Conservation (phyloP, 2,888 invertebrate species). For the Platycheirus albimanus region DNA sequence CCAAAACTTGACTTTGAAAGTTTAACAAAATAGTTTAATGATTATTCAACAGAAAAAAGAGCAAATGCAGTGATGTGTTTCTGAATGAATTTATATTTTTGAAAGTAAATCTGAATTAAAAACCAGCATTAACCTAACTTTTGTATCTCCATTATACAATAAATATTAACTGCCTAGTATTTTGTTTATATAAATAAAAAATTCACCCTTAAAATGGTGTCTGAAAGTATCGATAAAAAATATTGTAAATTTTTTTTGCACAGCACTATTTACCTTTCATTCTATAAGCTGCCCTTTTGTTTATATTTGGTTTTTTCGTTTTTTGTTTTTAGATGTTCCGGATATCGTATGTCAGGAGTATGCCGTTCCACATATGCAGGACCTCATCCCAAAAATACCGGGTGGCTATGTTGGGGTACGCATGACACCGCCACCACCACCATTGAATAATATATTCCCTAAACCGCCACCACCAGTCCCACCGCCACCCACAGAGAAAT, state of each 20-base stretch:
- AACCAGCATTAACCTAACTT: too few relatives aligned
- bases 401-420: slow-evolving; percentile 77
- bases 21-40: too few relatives aligned
- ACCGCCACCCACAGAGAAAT: slow-evolving; percentile 87
- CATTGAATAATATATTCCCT: slow-evolving; percentile 84
- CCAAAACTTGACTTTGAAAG: too few relatives aligned
- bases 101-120: too few relatives aligned
- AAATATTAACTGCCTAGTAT: too few relatives aligned
- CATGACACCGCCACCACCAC: slow-evolving; percentile 80
- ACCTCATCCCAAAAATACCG: slow-evolving; percentile 80
- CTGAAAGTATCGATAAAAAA: too few relatives aligned
- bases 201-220: too few relatives aligned
- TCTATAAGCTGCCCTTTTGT: slow-evolving; percentile 26
- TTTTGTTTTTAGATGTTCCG: slow-evolving; percentile 83
- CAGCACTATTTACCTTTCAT: not conserved
- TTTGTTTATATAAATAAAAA: too few relatives aligned
- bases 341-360: slow-evolving; percentile 86
- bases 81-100: too few relatives aligned
- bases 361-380: slow-evolving; percentile 86
- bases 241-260: not conserved
- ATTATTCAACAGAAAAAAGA: too few relatives aligned
- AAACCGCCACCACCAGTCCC: slow-evolving; percentile 86
- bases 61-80: too few relatives aligned
- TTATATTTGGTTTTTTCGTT: not conserved
- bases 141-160: too few relatives aligned